phyloP scores from a whole-genome alignment of 2,113 vertebrate species.

The Alexandromys fortis region DNA sequence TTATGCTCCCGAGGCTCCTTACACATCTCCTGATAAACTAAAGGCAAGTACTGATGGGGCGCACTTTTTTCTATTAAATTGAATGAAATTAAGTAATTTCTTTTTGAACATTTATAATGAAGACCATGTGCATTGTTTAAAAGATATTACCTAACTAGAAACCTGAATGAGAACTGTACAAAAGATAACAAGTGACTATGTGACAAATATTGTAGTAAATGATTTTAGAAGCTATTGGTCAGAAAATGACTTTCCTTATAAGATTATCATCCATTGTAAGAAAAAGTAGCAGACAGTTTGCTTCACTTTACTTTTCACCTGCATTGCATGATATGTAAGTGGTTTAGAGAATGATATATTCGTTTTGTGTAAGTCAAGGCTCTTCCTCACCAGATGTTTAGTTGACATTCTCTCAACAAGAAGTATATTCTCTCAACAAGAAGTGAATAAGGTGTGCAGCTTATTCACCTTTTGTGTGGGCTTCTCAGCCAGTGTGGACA shows the following conservation, averaged over 20 bases:
- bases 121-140: slow-evolving; percentile 38
- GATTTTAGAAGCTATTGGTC: not conserved
- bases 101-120: slow-evolving; percentile 3
- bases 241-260: not conserved
- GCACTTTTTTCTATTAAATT: not conserved
- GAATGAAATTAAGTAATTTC: slow-evolving; percentile 19
- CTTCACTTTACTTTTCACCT: not conserved
- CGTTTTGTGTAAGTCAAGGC: not conserved
- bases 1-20: slow-evolving; percentile 98
- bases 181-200: not conserved
- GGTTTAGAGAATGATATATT: not conserved
- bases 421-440: not conserved
- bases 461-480: not conserved
- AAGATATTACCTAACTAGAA: not conserved
- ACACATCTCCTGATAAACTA: slow-evolving; percentile 98
- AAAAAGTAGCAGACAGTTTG: slow-evolving; percentile 9
- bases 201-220: not conserved
- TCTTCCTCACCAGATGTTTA: not conserved
- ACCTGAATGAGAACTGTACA: not conserved
- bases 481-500: slow-evolving; percentile 2
- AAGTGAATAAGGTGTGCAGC: too few species aligned
- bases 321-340: not conserved
- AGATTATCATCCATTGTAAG: not conserved
- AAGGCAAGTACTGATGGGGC: slow-evolving; percentile 89
- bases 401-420: not conserved